Base-by-base conservation (phyloP, 1,140 invertebrate genomes). In the Drosophila sucinea region DNA sequence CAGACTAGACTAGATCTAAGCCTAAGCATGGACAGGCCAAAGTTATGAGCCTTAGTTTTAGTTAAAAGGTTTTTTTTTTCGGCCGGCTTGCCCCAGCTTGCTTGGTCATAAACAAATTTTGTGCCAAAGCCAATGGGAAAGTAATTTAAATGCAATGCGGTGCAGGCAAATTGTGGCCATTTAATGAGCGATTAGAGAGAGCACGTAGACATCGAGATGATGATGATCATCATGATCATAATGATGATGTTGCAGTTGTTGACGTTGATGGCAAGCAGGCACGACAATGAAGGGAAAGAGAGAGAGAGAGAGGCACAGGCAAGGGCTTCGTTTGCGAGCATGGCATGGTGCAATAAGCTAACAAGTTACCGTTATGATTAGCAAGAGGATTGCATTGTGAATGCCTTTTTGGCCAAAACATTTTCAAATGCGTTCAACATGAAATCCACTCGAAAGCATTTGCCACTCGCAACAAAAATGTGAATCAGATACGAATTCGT, bases 31-130 rank as follows among this genome's bases (percentile, higher is more conserved):
- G 44, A 51, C 44, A 27, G 57, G 40, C 41, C 64, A 64, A 73
- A 86, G 82, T 82, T 86, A 87, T 86, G 82, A 86, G 82, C 72
- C 86, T 86, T 77, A 86, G 82, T 87, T 86, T 86, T 86, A 86
- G 82, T 86, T 86, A 86, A 86, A 86, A 86, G 82, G 82, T 79
- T 76, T 79, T 80, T 47, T 47, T 4, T 5, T 47, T 51, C 17
- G 17, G 17, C 17, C 17, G 17, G 17, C 27, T 44, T 23, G 41
- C 17, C 5, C n/a, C 2, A 3, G 10, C 66, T 67, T 40, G 79
- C 74, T 35, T 85, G 73, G 75, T 82, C 82, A 82, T 82, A 86
- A 86, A 86, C 82, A 86, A 86, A 87, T 86, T 86, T 71, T 33
- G 56, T 55, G 73, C 35, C 70, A 71, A 55, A 61, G 66, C 70